phyloP scores from a whole-genome alignment of 2,797 vertebrate genomes.

The Takifugu rubripes region DNA sequence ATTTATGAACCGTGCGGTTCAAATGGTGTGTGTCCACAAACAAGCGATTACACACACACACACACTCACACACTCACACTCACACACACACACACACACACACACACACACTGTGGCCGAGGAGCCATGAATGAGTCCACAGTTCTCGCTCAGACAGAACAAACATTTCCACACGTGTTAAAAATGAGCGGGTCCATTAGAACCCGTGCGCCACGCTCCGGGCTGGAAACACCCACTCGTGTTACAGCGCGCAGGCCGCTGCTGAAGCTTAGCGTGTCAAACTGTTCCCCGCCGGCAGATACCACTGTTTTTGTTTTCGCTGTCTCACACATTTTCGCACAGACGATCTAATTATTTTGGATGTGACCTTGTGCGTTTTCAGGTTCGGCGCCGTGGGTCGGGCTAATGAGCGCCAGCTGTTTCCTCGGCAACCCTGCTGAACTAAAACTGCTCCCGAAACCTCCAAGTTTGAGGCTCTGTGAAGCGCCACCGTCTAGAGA shows the following conservation, averaged over 20 bases:
- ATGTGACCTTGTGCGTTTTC: slow-evolving; percentile 43
- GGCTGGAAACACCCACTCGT: no score
- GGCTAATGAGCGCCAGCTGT: slow-evolving; percentile 63
- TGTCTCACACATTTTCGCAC: slow-evolving; percentile 30
- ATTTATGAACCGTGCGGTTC: slow-evolving; percentile 11
- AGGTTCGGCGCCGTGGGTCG: slow-evolving; percentile 46
- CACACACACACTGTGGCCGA: slow-evolving; percentile 17
- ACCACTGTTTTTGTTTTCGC: slow-evolving; percentile 20
- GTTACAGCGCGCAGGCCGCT: background rate
- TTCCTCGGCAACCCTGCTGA: slow-evolving; percentile 31
- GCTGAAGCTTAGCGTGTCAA: slow-evolving; percentile 29
- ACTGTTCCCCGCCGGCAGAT: slow-evolving; percentile 22
- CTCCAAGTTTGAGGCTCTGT: slow-evolving; percentile 31
- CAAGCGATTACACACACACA: slow-evolving; percentile 12
- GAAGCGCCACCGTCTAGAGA: slow-evolving; percentile 10
- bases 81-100: slow-evolving; percentile 7
- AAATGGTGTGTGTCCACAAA: slow-evolving; percentile 36
- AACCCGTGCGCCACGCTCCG: background rate
- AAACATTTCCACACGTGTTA: slow-evolving; percentile 59
- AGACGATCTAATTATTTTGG: slow-evolving; percentile 44
- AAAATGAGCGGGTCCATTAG: slow-evolving; percentile 46
- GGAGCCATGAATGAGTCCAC: slow-evolving; percentile 55
- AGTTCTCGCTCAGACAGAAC: slow-evolving; percentile 50
- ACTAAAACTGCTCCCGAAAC: slow-evolving; percentile 33
- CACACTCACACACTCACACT: slow-evolving; percentile 12